These are phyloP conservation scores for Myopa testacea DNA, from an alignment of 2,888 invertebrate species.

Conservation along the genomic window DNA sequence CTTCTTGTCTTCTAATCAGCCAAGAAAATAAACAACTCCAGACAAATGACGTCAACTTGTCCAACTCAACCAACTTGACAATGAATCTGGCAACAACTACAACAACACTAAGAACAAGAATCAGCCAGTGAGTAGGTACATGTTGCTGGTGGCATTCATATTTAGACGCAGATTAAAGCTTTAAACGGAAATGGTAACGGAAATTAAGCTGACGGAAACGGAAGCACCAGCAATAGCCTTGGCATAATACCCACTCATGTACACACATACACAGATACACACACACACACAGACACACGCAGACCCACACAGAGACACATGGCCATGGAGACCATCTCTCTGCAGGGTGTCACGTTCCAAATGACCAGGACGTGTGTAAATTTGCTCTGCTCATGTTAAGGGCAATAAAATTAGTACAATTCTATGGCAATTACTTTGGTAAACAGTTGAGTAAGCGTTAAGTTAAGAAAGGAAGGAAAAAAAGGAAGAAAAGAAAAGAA, in stretches of 20 bases:
- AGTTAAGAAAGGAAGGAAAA: not conserved
- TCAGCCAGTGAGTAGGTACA: constrained; percentile 13
- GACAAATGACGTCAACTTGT: constrained; percentile 3
- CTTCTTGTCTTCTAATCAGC: not conserved
- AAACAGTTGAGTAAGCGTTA: not conserved
- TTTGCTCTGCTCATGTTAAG: constrained; percentile 8
- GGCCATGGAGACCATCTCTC: not conserved
- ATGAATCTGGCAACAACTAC: not conserved
- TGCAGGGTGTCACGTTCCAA: constrained; percentile 25
- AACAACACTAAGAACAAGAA: constrained; percentile 17
- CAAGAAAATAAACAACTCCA: constrained; percentile 1
- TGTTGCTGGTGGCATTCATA: constrained; percentile 14
- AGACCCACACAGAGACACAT: not conserved
- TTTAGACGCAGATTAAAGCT: constrained; percentile 30
- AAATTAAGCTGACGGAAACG: constrained; percentile 32
- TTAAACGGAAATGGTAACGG: constrained; percentile 32
- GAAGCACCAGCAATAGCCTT: constrained; percentile 28
- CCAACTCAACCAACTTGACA: not conserved
- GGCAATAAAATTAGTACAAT: constrained; percentile 33
- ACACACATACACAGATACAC: not conserved
- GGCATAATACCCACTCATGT: not conserved
- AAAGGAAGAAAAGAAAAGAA: not conserved
- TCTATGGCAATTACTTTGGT: constrained; percentile 14
- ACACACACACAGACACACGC: constrained; percentile 5
- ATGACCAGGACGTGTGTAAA: constrained; percentile 21